These are phyloP conservation scores for Calonectris borealis DNA, from an alignment of 2,113 vertebrate genomes.

Conservation along the genomic window DNA sequence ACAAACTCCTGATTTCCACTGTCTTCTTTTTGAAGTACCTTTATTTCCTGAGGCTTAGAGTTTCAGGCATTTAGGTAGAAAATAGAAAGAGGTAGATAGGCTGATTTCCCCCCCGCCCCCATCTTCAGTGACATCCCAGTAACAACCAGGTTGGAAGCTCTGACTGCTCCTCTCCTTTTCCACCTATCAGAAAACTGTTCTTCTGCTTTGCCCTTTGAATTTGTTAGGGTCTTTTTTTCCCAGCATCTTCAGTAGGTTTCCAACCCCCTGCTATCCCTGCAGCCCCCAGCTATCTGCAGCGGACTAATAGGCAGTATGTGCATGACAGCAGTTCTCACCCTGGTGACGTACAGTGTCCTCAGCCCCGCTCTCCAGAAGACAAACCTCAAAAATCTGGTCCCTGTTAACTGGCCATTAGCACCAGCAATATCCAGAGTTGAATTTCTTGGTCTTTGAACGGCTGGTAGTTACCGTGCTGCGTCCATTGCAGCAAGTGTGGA, in stretches of 20 bases:
- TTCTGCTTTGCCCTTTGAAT: not conserved
- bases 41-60: not conserved
- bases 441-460: not conserved
- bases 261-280: not conserved
- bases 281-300: not conserved
- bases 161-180: not conserved
- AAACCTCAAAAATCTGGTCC: not conserved
- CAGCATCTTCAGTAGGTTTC: not conserved
- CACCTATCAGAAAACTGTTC: not conserved
- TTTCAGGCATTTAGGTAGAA: not conserved
- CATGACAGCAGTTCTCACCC: not conserved
- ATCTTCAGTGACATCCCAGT: not conserved
- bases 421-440: not conserved
- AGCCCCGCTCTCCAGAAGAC: not conserved
- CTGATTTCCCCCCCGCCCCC: not conserved
- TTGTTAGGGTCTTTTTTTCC: not conserved
- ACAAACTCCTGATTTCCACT: not conserved
- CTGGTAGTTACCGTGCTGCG: not conserved
- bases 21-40: not conserved
- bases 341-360: accelerated
- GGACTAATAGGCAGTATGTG: not conserved
- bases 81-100: not conserved
- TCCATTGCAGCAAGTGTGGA: not conserved
- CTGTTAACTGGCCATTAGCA: not conserved
- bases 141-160: not conserved